A percentile compares a stretch with the other conserved stretches of the same genome.
These are phyloP conservation scores for Dastarcus helophoroides DNA, from an alignment of 2,888 invertebrate genomes.

Conservation along the genomic window DNA sequence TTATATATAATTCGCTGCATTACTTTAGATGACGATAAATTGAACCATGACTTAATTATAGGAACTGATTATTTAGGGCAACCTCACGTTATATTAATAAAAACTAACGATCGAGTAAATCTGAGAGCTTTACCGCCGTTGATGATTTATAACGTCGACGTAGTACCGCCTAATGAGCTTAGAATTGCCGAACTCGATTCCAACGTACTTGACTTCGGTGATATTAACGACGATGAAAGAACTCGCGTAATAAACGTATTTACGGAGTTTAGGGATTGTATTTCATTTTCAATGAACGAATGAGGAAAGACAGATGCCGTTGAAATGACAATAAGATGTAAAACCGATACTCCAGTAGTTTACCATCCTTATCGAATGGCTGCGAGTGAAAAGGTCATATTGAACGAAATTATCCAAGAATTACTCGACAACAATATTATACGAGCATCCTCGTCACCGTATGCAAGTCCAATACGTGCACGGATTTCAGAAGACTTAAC, in stretches of 20 bases:
- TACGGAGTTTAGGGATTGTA: conserved; percentile 1
- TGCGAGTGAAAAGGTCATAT: conserved; percentile 11
- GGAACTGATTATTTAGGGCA: background rate
- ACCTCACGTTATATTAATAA: background rate
- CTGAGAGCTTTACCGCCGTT: background rate
- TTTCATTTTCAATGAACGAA: background rate
- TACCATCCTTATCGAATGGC: conserved; percentile 18
- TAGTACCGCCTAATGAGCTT: too few species aligned
- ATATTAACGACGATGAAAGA: too few species aligned
- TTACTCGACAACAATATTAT: conserved; percentile 9
- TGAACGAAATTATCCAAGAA: conserved; percentile 15
- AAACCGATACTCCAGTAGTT: background rate
- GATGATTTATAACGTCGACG: background rate
- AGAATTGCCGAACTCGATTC: too few species aligned
- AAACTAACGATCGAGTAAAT: background rate
- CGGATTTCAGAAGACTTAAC: conserved; percentile 24
- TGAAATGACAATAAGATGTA: conserved; percentile 2
- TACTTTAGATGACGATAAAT: background rate
- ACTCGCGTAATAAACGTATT: too few species aligned
- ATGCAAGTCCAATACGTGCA: conserved; percentile 16
- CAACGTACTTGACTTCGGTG: too few species aligned
- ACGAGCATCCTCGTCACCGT: conserved; percentile 18
- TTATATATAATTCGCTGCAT: too few species aligned
- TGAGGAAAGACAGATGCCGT: background rate
- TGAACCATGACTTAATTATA: background rate